These are phyloP conservation scores for Cisticola juncidis DNA, from an alignment of 2,113 vertebrate species.

Conservation along the genomic window DNA sequence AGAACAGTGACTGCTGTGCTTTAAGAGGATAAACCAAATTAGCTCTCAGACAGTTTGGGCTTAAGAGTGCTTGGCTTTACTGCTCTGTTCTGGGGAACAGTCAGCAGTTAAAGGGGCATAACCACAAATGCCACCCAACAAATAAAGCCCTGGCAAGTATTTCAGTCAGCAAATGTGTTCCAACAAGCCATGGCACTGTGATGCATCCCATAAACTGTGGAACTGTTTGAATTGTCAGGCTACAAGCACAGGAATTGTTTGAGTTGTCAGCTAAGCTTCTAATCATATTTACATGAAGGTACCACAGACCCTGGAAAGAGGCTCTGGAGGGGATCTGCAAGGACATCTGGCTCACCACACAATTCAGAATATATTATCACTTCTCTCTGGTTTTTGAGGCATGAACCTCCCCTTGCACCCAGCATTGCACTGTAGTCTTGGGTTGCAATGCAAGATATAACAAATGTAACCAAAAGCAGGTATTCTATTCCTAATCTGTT, in stretches of 20 bases:
- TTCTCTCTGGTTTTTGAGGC: neutral
- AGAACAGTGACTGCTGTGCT: neutral
- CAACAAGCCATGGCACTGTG: neutral
- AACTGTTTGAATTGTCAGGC: neutral
- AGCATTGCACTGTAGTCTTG: neutral
- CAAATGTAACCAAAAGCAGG: too few species aligned
- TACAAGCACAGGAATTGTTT: neutral
- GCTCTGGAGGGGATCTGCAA: neutral
- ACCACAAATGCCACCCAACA: neutral
- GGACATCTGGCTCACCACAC: neutral
- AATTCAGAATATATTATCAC: neutral
- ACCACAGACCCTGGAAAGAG: neutral
- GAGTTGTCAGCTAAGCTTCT: neutral
- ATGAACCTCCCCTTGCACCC: neutral
- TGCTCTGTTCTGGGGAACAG: neutral
- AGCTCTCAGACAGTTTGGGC: constrained; percentile 22
- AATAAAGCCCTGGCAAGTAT: neutral
- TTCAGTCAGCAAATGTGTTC: neutral
- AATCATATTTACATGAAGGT: neutral
- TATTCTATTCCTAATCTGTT: too few species aligned
- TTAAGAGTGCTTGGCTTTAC: neutral
- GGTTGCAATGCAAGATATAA: too few species aligned
- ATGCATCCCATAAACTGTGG: neutral
- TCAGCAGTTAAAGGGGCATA: neutral
- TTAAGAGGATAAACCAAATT: constrained; percentile 40